Percentiles rank a stretch among this genome's conserved stretches.
phyloP scores from a whole-genome alignment of 92 coral and sea anemone species.

The Montipora capitata region DNA sequence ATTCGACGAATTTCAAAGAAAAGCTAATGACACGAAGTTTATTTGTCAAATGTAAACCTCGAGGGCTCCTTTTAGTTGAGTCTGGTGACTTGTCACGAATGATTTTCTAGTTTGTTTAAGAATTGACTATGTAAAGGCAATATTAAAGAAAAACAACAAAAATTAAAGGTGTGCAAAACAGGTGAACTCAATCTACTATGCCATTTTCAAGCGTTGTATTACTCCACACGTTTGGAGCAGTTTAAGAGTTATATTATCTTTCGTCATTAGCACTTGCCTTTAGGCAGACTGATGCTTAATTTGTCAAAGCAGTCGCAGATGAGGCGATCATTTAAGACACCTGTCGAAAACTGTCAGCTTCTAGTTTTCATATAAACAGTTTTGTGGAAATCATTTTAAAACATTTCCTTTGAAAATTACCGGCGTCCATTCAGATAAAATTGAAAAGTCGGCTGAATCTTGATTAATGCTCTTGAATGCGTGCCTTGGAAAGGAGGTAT shows the following conservation, averaged over 20 bases:
- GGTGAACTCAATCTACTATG: not conserved
- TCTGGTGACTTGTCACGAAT: not conserved
- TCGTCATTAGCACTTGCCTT: not conserved
- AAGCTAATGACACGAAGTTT: no score
- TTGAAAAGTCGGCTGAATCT: not conserved
- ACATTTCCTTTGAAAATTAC: not conserved
- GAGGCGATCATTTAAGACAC: not conserved
- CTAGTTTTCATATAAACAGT: not conserved
- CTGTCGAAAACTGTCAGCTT: not conserved
- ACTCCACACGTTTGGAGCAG: not conserved
- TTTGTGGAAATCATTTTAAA: not conserved
- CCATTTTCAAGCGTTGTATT: not conserved
- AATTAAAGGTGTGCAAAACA: not conserved
- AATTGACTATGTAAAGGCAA: not conserved
- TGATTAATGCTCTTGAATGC: not conserved
- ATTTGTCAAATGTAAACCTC: not conserved
- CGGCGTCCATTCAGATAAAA: not conserved
- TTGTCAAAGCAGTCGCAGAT: not conserved
- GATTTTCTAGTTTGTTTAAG: not conserved
- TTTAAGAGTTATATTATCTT: not conserved
- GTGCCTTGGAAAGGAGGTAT: not conserved
- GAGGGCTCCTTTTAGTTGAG: not conserved
- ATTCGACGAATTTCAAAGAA: no score
- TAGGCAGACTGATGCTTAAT: not conserved
- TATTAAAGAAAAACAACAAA: not conserved